Base-by-base conservation (phyloP, 2,113 vertebrate species). In the Catharus minimus region DNA sequence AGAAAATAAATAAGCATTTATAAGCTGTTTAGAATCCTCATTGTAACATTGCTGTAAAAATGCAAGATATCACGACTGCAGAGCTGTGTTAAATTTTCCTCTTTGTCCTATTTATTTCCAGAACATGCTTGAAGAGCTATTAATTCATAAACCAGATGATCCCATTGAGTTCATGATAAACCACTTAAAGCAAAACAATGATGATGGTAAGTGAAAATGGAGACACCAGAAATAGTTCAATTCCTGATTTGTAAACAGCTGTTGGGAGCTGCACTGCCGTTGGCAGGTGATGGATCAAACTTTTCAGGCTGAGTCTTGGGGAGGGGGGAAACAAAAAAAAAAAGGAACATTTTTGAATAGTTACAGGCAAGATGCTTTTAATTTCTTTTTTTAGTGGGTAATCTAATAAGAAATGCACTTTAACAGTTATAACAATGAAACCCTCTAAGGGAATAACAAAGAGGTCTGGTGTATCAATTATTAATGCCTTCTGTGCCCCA, bases 131-230 rank as follows among this genome's bases (percentile, higher is more conserved):
- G 97, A 97, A 93, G 97, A 97, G 38, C 96, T 99, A 58, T 86
- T 99, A 66, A 97, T 98, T 43, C 97, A 98, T 73, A 97, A 97
- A 87, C 99, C 99, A 2, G 84, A 96, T 10, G 98, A 99, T 49
- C 98, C 98, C 4, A 95, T 99, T 76, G 76, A 94, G 38, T 98
- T 97, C 96, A 97, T 99, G 97, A 98, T 99, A 38, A 32, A 81
- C 9, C 95, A 98, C 75, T 96, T 99, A 79, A 96, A 96, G 74
- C 96, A 84, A 21, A 96, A 96, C 96, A 98, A 94, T 0, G 82
- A 97, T 17, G 91, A 98, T 13, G 97, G 99, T 99, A 57, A 98
- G 97, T 84, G 52, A 32, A 80, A 38, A 60, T 1, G 3, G 44
- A 67, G 36, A 10, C 55, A 19, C 21, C 50, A 11, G 30, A 55